Evolutionary conservation across 2,797 vertebrate species (phyloP).

Genomic region (Urocyon cinereoargenteus): DNA sequence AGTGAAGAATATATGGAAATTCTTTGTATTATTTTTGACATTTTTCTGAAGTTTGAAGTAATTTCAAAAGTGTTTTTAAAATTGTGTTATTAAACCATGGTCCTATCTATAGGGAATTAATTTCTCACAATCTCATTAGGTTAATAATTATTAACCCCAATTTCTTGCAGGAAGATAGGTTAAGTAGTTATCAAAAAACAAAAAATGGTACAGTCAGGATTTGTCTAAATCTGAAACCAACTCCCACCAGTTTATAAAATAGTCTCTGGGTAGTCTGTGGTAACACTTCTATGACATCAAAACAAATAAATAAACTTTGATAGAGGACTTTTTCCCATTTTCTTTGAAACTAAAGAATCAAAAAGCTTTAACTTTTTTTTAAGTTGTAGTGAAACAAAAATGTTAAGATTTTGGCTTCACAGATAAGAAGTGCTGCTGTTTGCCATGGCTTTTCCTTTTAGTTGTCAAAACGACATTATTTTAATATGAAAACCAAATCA

Average conservation of each 20-base stretch:
- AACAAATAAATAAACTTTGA: background rate
- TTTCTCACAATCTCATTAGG: background rate
- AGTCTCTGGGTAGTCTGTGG: background rate
- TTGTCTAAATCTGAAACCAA: conserved; percentile 1
- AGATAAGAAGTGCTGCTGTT: background rate
- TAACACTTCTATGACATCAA: background rate
- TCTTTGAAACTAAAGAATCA: background rate
- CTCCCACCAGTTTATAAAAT: background rate
- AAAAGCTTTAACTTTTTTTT: background rate
- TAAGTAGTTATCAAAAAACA: conserved; percentile 11
- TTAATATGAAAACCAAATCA: conserved; percentile 1
- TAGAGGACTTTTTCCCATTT: background rate
- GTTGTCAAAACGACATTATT: background rate
- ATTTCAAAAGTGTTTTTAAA: conserved; percentile 17
- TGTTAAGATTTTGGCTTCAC: background rate
- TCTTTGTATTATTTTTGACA: background rate
- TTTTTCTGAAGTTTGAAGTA: conserved; percentile 10
- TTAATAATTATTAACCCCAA: background rate
- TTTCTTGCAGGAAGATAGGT: conserved; percentile 38
- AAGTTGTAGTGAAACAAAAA: conserved; percentile 4
- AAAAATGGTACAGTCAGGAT: background rate
- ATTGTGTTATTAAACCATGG: background rate
- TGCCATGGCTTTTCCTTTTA: background rate
- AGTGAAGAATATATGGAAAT: background rate
- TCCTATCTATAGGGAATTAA: background rate